Evolutionary conservation across 2,113 vertebrate genomes (phyloP).

Genomic region (Gallinago paraguaiae): DNA sequence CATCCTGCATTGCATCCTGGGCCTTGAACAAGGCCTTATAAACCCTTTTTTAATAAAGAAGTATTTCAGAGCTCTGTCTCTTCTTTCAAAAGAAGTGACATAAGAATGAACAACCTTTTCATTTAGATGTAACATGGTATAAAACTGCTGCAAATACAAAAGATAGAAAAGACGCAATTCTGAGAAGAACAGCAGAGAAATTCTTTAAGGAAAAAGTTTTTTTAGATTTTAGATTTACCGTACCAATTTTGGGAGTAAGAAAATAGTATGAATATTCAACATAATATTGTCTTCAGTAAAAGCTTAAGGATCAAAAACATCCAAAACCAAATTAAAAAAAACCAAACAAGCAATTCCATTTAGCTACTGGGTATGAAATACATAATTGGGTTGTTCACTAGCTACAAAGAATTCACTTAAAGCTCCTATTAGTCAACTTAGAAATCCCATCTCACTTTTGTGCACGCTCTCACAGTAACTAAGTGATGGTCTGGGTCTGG

Average conservation of each 20-base stretch:
- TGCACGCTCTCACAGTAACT: neutral
- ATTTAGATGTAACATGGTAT: neutral
- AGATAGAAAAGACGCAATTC: neutral
- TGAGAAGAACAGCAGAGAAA: neutral
- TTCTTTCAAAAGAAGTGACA: neutral
- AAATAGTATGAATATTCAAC: neutral
- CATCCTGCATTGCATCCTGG: neutral
- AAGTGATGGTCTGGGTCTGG: neutral
- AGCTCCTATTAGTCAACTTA: neutral
- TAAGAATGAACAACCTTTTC: neutral
- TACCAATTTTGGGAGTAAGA: neutral
- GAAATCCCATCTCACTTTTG: neutral
- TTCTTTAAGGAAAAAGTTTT: neutral
- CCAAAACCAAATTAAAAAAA: neutral
- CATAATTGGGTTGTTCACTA: accelerated
- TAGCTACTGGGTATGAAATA: neutral
- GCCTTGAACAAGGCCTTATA: neutral
- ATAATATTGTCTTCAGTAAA: neutral
- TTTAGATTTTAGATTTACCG: neutral
- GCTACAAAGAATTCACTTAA: neutral
- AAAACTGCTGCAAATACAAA: neutral
- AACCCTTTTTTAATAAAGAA: neutral
- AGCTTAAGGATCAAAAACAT: neutral
- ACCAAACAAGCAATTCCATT: neutral
- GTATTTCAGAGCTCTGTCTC: neutral